Conservation (phyloP, 1,140 invertebrate genomes). For the Centruroides vittatus region DNA sequence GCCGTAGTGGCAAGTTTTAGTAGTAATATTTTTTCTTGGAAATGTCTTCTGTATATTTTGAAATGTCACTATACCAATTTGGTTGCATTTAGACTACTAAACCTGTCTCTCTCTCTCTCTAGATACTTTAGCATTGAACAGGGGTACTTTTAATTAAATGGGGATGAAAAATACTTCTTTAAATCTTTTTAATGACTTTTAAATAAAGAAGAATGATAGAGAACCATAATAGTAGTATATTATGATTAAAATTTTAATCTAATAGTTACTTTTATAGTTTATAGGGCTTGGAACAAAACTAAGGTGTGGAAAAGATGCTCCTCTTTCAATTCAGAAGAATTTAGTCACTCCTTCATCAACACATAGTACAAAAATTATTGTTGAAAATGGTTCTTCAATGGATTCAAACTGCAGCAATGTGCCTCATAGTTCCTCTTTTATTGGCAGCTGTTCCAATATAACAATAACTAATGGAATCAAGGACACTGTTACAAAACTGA, state of each 20-base stretch:
- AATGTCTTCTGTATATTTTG: too few relatives aligned
- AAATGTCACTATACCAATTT: too few relatives aligned
- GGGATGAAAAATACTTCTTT: too few relatives aligned
- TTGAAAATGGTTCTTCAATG: slow-evolving; percentile 9
- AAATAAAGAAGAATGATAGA: too few relatives aligned
- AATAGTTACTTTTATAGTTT: slow-evolving; percentile 2
- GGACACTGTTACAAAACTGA: not conserved
- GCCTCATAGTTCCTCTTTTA: slow-evolving; percentile 8
- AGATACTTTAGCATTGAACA: too few relatives aligned
- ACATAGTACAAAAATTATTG: not conserved
- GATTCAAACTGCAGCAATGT: slow-evolving; percentile 6
- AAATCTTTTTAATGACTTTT: too few relatives aligned
- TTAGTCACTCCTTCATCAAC: not conserved
- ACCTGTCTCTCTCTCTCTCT: too few relatives aligned
- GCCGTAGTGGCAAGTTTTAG: too few relatives aligned
- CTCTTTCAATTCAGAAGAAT: slow-evolving; percentile 5
- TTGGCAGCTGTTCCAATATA: not conserved
- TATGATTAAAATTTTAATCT: not conserved
- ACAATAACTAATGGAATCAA: slow-evolving; percentile 14
- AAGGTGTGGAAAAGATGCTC: not conserved
- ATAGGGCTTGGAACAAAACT: slow-evolving; percentile 9
- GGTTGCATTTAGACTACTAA: too few relatives aligned
- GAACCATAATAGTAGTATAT: too few relatives aligned
- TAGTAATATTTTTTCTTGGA: too few relatives aligned
- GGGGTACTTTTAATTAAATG: too few relatives aligned